A percentile compares a stretch with the other conserved stretches of the same genome.
These are phyloP conservation scores for Ciconia nigra DNA, from an alignment of 2,797 vertebrate genomes.

Conservation along the genomic window DNA sequence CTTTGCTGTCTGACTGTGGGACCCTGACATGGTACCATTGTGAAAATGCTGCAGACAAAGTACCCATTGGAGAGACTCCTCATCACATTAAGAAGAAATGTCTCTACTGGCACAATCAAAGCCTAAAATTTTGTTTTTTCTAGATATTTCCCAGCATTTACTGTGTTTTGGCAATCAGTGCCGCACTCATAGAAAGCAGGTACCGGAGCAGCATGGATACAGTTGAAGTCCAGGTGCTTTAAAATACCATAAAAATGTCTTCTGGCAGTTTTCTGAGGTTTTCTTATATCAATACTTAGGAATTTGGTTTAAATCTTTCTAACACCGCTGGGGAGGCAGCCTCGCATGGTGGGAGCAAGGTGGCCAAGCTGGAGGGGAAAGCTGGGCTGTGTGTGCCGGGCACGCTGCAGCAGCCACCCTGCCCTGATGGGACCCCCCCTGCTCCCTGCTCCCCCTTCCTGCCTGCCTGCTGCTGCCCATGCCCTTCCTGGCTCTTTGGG, in stretches of 20 bases:
- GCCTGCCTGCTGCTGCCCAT: rapidly evolving
- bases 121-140: neutral
- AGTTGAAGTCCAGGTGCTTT: neutral
- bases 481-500: neutral
- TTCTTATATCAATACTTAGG: neutral
- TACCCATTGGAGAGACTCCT: neutral
- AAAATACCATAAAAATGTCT: neutral
- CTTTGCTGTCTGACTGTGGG: neutral
- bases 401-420: neutral
- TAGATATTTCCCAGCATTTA: neutral
- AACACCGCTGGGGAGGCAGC: neutral
- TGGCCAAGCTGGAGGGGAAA: rapidly evolving
- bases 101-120: neutral
- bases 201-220: neutral
- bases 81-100: neutral
- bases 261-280: neutral
- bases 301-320: neutral
- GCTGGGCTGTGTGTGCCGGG: rapidly evolving
- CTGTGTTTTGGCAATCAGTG: neutral
- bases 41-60: neutral
- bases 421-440: too few relatives aligned
- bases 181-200: neutral
- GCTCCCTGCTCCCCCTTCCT: neutral
- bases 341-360: rapidly evolving
- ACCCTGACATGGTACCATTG: neutral